Evolutionary conservation across 2,888 invertebrate species (phyloP).

Genomic region (Alcis repandata): DNA sequence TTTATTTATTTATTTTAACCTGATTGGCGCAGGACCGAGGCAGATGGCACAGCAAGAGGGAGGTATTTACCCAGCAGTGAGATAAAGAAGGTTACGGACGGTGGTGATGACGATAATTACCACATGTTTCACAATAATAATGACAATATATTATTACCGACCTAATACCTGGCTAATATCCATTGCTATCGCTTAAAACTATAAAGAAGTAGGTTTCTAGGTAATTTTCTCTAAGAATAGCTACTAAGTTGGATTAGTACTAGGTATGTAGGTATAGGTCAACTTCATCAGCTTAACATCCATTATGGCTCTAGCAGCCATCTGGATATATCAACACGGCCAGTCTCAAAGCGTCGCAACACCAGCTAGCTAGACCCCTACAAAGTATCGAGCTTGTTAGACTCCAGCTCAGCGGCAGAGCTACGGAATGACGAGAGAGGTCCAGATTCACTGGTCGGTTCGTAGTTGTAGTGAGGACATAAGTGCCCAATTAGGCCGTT

Average conservation of each 20-base stretch:
- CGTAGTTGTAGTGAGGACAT: conserved; percentile 44
- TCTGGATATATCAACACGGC: conserved; percentile 48
- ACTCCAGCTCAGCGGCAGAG: conserved; percentile 2
- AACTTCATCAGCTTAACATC: conserved; percentile 41
- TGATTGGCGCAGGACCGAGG: no score
- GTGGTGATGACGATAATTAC: no score
- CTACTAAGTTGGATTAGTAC: background rate
- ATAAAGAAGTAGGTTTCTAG: no score
- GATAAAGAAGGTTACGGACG: no score
- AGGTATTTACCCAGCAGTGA: no score
- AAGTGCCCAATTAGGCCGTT: conserved; percentile 50
- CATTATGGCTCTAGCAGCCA: conserved; percentile 43
- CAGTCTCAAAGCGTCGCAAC: conserved; percentile 43
- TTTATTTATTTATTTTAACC: no score
- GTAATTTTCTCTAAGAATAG: conserved; percentile 8
- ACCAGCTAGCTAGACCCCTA: conserved; percentile 41
- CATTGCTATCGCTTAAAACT: no score
- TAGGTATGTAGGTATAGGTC: conserved; percentile 22
- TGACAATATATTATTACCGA: no score
- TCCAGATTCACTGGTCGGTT: conserved; percentile 35
- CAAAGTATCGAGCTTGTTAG: conserved; percentile 22
- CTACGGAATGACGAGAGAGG: conserved; percentile 36
- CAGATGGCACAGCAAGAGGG: no score
- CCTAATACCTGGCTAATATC: no score
- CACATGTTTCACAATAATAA: no score